Evolutionary conservation across 2,113 vertebrate species (phyloP).

Genomic region (Rhombomys opimus): DNA sequence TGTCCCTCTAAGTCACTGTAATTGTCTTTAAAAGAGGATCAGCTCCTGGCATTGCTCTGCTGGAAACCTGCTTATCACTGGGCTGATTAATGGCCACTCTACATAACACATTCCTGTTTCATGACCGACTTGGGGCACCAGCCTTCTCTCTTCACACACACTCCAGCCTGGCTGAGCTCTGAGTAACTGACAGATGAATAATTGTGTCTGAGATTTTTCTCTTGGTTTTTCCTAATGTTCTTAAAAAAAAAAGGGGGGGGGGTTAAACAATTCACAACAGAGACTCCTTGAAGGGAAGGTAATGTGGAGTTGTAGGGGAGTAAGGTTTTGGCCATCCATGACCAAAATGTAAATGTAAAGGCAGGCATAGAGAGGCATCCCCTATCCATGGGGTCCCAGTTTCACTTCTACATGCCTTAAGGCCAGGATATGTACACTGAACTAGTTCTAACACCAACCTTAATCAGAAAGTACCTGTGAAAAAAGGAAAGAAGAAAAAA

Average conservation of each 20-base stretch:
- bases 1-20: neutral
- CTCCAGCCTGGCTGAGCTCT: constrained; percentile 37
- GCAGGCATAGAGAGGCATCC: neutral
- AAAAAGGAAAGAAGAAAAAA: constrained; percentile 17
- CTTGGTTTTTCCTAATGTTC: constrained; percentile 8
- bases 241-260: neutral
- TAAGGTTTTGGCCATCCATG: too few species aligned
- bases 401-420: neutral
- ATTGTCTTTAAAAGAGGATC: neutral
- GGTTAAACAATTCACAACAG: neutral
- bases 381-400: neutral
- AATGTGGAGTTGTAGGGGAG: neutral
- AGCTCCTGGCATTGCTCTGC: neutral
- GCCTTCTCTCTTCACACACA: neutral
- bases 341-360: neutral
- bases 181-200: neutral
- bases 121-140: neutral
- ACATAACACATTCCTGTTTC: constrained; percentile 55
- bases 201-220: neutral
- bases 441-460: constrained; percentile 44
- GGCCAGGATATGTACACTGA: neutral
- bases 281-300: neutral
- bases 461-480: constrained; percentile 60
- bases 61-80: constrained; percentile 40
- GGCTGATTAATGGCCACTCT: neutral